A percentile compares a stretch with the other conserved stretches of the same genome.
phyloP scores from a whole-genome alignment of 2,113 vertebrate genomes.

The Gnathonemus echidnorhynchus region DNA sequence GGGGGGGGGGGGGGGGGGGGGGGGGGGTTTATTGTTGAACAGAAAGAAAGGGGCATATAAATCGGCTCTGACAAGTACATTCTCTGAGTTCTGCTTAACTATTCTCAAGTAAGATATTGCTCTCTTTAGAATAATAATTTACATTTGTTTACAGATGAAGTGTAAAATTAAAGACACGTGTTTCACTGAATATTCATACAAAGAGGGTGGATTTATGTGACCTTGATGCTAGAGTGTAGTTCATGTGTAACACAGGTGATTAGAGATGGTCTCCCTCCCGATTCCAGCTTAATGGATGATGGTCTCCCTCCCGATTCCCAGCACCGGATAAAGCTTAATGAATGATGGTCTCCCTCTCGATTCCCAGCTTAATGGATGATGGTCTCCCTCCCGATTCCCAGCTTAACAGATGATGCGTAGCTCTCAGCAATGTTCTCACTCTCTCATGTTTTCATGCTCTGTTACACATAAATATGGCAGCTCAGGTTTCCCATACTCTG shows the following conservation, averaged over 20 bases:
- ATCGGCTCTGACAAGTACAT: neutral
- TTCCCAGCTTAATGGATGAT: neutral
- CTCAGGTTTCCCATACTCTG: neutral
- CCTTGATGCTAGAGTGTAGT: neutral
- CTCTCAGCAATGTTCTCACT: neutral
- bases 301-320: neutral
- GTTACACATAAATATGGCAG: neutral
- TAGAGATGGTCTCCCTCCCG: neutral
- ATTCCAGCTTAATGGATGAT: neutral
- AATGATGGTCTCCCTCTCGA: neutral
- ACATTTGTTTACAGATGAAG: neutral
- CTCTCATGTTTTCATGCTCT: neutral
- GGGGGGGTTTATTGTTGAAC: neutral
- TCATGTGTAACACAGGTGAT: neutral
- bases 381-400: neutral
- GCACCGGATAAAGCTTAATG: neutral
- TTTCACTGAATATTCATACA: neutral
- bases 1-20: neutral
- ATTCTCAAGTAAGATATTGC: neutral
- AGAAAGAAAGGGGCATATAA: neutral
- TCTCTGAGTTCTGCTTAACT: neutral
- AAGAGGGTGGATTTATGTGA: neutral
- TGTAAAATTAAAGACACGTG: neutral
- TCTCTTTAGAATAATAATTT: neutral
- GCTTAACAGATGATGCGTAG: neutral